These are phyloP conservation scores for Diplodus puntazzo DNA, from an alignment of 2,797 vertebrate species.

Conservation along the genomic window DNA sequence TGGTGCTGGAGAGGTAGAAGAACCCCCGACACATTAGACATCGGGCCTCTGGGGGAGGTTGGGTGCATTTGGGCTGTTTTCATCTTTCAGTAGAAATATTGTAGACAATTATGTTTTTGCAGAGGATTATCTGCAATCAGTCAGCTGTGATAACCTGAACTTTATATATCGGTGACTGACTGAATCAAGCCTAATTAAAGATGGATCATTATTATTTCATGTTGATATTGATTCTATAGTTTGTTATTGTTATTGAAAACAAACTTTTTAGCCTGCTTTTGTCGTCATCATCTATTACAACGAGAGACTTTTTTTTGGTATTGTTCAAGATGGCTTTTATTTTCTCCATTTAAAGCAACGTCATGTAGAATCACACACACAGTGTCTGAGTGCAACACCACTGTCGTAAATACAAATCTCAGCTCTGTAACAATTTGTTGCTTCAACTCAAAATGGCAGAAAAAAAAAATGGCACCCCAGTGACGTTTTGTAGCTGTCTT, in stretches of 20 bases:
- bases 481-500: too few relatives aligned
- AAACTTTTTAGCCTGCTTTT: not conserved
- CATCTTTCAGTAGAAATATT: constrained; percentile 3
- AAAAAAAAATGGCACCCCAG: not conserved
- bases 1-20: not conserved
- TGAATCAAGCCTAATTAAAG: not conserved
- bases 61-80: constrained; percentile 3
- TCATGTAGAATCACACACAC: too few relatives aligned
- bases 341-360: not conserved
- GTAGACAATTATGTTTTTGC: not conserved
- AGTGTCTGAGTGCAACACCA: too few relatives aligned
- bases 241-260: too few relatives aligned
- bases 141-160: not conserved
- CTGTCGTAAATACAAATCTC: too few relatives aligned
- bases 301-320: too few relatives aligned
- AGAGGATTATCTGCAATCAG: not conserved
- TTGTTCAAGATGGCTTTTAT: not conserved
- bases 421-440: too few relatives aligned
- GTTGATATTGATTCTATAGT: too few relatives aligned
- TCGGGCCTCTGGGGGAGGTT: not conserved
- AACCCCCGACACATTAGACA: not conserved
- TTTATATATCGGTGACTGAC: not conserved
- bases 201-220: too few relatives aligned
- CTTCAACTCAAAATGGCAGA: not conserved
- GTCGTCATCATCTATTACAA: not conserved